phyloP scores from a whole-genome alignment of 37 sponge, comb jelly and placozoan genomes.

The Eunapius fragilis region DNA sequence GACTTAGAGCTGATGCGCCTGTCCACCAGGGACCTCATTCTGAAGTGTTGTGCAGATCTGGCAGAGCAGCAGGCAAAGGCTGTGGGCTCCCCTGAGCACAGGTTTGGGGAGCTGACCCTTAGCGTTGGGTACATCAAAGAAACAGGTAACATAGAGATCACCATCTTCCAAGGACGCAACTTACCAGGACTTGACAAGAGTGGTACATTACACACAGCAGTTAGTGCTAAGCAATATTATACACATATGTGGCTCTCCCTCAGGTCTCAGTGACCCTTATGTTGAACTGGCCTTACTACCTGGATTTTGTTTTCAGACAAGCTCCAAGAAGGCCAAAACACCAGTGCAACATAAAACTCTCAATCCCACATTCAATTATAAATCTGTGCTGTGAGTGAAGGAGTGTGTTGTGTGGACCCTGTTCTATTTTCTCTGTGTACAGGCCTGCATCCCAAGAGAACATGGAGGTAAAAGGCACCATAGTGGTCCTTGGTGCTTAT shows the following conservation, averaged over 20 bases:
- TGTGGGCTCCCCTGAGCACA: background rate
- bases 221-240: background rate
- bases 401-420: background rate
- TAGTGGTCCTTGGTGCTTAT: slow-evolving; percentile 48
- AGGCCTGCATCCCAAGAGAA: background rate
- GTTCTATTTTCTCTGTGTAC: background rate
- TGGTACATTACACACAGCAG: slow-evolving; percentile 14
- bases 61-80: slow-evolving; percentile 6
- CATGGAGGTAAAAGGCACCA: slow-evolving; percentile 33
- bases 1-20: slow-evolving; percentile 10
- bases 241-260: background rate
- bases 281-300: slow-evolving; percentile 30
- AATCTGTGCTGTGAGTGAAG: slow-evolving; percentile 52
- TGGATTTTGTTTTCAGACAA: slow-evolving; percentile 1
- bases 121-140: slow-evolving; percentile 34
- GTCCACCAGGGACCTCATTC: slow-evolving; percentile 27
- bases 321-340: slow-evolving; percentile 32
- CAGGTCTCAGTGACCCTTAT: slow-evolving; percentile 63
- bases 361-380: slow-evolving; percentile 54
- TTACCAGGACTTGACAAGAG: slow-evolving; percentile 46
- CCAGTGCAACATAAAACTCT: slow-evolving; percentile 29
- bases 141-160: slow-evolving; percentile 1
- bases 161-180: slow-evolving; percentile 18
- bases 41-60: slow-evolving; percentile 34
- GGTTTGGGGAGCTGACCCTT: slow-evolving; percentile 20